Base-by-base conservation (phyloP, 2,888 invertebrate genomes). In the Matsumyia berberina region DNA sequence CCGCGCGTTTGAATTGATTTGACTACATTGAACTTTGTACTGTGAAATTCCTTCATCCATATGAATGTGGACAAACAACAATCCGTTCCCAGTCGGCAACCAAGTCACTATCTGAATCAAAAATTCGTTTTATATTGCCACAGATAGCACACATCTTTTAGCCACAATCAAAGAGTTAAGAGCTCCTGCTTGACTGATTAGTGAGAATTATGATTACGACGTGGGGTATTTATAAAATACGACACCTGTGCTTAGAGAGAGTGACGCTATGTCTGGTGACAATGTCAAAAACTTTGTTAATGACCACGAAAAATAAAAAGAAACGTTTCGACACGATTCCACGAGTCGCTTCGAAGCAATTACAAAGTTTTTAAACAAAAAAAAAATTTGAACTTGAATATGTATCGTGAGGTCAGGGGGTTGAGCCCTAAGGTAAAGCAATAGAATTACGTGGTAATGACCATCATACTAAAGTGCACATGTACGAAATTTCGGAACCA, bases 1-100 rank as follows among this genome's bases (percentile, higher is more conserved):
- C 19, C n/a, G 9, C 44, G 33, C 5, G 9, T 5, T 31, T 33
- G 6, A 44, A 44, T 44, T 12, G 33, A 44, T 62, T 31, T n/a
- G 37, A 31, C 29, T 3, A 33, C 15, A 33, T 53, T 67, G 53
- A 53, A 67, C 42, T 67, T 67, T 67, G 67, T 31, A 31, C 42
- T 5, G 11, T 9, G 9, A 31, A 60, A 42, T 24, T 57, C 33
- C 33, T 9, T 15, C 17, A 55, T 35, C 33, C 17, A 35, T 17
- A 33, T 24, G 9, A 53, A 55, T 35, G 11, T 35, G 17, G 6
- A 19, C 35, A 24, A n/a, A 46, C 53, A 6, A 9, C 19, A 39
- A 57, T 15, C 11, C 9, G 24, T n/a, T n/a, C n/a, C n/a, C 31
- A 78, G 12, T 53, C 31, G 5, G n/a, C 42, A 67, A 53, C 29